Base-by-base conservation (phyloP, 2,797 vertebrate species). In the Liparis tanakae region DNA sequence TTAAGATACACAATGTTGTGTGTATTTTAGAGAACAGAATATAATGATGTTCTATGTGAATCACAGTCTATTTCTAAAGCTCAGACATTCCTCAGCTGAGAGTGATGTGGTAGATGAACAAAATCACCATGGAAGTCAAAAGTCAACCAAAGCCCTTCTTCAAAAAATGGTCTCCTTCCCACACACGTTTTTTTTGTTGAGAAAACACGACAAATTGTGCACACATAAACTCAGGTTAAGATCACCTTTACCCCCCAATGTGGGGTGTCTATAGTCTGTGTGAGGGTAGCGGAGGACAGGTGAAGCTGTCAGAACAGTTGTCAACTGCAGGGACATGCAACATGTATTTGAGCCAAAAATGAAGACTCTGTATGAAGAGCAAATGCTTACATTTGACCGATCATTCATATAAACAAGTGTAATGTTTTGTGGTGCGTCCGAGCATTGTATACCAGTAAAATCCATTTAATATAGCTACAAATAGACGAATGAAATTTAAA, bases 251-350 rank as follows among this genome's bases (percentile, higher is more conserved):
- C 13, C 46, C 13, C 46, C 20, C n/a, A 64, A 70, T 53, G 34
- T 70, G 64, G 15, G 0, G 44, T 4, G 67, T 79, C 63, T 44
- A 30, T 4, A 25, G 22, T 79, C 4, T 57, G 70, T 68, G 53
- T 51, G 63, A 70, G 33, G 61, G 73, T 76, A 80, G 68, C 39
- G 70, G 71, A 58, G 61, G 69, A 89, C 82, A 85, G 81, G 80
- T 89, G 84, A 81, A 82, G 55, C 80, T 87, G 77, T 87, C 81
- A 82, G 61, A 63, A 76, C 44, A 63, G 60, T 56, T 74, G 65
- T 85, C 79, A 66, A 61, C 58, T 74, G 65, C 43, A 65, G 30
- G 18, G 50, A 58, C 58, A 41, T 58, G 61, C 33, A 54, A 58
- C 33, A 7, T 67, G 61, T 48, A 33, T 70, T 48, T 76, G 39